phyloP scores from a whole-genome alignment of 2,888 invertebrate genomes.

The Vanessa cardui region DNA sequence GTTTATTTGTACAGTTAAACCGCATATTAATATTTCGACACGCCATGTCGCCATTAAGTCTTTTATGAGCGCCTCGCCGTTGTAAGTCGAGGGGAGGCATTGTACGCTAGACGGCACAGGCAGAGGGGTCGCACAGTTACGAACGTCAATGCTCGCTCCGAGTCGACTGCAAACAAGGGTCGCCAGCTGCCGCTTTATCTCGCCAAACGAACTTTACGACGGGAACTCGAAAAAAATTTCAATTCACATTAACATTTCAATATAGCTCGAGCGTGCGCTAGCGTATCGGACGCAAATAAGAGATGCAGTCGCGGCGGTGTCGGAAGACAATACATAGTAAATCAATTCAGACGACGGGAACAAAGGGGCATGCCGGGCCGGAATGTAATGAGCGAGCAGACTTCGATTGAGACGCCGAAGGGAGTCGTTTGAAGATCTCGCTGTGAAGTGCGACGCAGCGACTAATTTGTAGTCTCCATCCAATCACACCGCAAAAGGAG shows the following conservation, averaged over 20 bases:
- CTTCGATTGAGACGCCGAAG: conserved; percentile 63
- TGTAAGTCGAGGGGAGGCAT: conserved; percentile 58
- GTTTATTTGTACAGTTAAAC: conserved; percentile 60
- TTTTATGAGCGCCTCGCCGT: conserved; percentile 61
- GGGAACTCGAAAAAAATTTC: conserved; percentile 54
- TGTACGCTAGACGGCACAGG: conserved; percentile 44
- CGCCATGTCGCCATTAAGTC: conserved; percentile 73
- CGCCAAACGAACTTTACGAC: conserved; percentile 55
- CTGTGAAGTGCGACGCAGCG: conserved; percentile 53
- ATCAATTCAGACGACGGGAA: conserved; percentile 68
- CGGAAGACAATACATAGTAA: conserved; percentile 68
- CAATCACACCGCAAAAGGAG: conserved; percentile 59
- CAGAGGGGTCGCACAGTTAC: conserved; percentile 53
- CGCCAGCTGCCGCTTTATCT: conserved; percentile 72
- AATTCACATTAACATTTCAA: conserved; percentile 62
- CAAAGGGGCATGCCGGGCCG: conserved; percentile 55
- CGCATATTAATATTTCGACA: conserved; percentile 75
- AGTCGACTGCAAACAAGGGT: conserved; percentile 66
- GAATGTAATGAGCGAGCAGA: conserved; percentile 49
- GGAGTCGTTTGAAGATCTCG: conserved; percentile 60
- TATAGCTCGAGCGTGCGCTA: conserved; percentile 51
- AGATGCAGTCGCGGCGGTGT: conserved; percentile 45
- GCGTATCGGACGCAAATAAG: conserved; percentile 56
- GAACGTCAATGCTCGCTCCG: conserved; percentile 52
- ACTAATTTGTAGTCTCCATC: conserved; percentile 69